phyloP scores from a whole-genome alignment of 2,113 vertebrate species.

The Polypterus senegalus region DNA sequence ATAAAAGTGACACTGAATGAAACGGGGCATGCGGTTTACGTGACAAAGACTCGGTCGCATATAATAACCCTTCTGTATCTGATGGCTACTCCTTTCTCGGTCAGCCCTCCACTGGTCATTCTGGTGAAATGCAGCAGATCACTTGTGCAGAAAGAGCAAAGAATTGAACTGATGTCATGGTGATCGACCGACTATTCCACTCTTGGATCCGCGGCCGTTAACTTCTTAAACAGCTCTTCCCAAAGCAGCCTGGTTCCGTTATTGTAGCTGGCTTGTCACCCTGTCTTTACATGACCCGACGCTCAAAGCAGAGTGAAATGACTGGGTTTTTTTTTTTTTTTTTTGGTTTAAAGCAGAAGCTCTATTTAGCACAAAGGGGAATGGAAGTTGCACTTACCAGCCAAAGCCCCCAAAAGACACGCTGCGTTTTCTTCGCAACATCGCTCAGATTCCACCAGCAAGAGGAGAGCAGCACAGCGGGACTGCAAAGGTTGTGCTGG shows the following conservation, averaged over 20 bases:
- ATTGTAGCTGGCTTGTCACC: constrained; percentile 12
- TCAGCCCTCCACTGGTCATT: no score
- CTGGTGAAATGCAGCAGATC: no score
- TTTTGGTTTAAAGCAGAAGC: not conserved
- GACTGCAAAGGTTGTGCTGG: not conserved
- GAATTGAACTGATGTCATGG: no score
- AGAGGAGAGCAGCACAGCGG: not conserved
- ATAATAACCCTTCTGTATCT: no score
- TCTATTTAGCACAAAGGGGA: not conserved
- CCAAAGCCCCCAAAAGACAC: constrained; percentile 87
- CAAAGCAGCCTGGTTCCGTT: constrained; percentile 12
- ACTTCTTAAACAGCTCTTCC: constrained; percentile 25
- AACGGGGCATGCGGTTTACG: no score
- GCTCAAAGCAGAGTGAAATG: not conserved
- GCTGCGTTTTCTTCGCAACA: constrained; percentile 83
- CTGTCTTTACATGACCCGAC: not conserved
- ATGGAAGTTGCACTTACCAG: constrained; percentile 59
- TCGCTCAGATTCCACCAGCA: constrained; percentile 20
- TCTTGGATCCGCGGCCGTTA: constrained; percentile 2
- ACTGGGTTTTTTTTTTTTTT: no score
- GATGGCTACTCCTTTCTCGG: no score
- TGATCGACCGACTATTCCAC: no score
- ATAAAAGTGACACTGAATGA: no score
- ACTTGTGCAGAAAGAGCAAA: no score
- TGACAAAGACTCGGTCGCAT: no score